Conservation (phyloP, 2,888 invertebrate species). For the Cheilosia variabilis region DNA sequence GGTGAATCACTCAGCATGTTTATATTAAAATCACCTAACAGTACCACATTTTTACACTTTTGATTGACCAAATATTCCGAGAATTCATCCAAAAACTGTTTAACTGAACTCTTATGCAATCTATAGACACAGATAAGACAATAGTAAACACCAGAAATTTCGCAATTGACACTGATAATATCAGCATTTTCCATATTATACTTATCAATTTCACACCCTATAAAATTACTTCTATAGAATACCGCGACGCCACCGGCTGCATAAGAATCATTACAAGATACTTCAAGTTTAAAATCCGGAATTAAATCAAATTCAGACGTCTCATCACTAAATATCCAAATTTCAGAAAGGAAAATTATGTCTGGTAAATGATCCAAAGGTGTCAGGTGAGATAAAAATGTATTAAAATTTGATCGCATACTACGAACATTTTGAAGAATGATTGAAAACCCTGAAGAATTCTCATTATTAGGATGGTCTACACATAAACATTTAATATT, state of each 20-base stretch:
- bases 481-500: conserved; percentile 31
- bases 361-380: conserved; percentile 16
- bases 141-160: conserved; percentile 2
- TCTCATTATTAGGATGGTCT: conserved; percentile 9
- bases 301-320: not conserved
- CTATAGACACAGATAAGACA: conserved; percentile 16
- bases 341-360: conserved; percentile 8
- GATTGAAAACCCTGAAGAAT: conserved; percentile 12
- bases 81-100: not conserved
- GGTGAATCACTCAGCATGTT: not conserved
- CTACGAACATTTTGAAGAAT: not conserved
- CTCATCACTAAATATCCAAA: not conserved
- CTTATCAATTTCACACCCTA: not conserved
- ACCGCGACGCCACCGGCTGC: conserved; percentile 25
- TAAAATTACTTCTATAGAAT: conserved; percentile 10
- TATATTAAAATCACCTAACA: conserved; percentile 11
- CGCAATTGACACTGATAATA: too few relatives aligned
- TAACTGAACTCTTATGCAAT: conserved; percentile 13
- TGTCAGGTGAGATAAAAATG: conserved; percentile 11
- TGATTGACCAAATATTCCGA: conserved; percentile 2
- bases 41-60: conserved; percentile 8
- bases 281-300: conserved; percentile 7
- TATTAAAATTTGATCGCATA: not conserved
- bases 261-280: conserved; percentile 22
- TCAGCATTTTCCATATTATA: conserved; percentile 1